Percentiles rank a stretch among this genome's conserved stretches.
phyloP scores from a whole-genome alignment of 2,113 vertebrate species.

The Uria lomvia region DNA sequence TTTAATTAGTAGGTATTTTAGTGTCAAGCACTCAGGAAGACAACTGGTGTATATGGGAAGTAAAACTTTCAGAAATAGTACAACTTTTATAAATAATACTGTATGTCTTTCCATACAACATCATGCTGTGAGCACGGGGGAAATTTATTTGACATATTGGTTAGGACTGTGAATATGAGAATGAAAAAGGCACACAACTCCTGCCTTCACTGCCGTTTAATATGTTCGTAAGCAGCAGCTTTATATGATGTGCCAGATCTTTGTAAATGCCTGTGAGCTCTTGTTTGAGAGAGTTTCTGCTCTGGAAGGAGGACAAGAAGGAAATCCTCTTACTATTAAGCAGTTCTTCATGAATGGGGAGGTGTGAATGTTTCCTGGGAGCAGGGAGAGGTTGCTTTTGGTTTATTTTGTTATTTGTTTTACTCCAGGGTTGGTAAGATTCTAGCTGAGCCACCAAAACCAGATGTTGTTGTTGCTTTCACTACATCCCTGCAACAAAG shows the following conservation, averaged over 20 bases:
- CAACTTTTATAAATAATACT: not conserved
- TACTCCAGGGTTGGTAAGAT: not conserved
- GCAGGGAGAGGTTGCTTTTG: not conserved
- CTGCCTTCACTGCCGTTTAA: not conserved
- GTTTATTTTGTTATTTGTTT: not conserved
- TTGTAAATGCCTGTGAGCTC: not conserved
- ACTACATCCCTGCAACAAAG: not conserved
- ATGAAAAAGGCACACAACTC: not conserved
- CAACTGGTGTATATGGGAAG: not conserved
- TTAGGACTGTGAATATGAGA: not conserved
- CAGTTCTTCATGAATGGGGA: not conserved
- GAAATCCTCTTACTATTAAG: not conserved
- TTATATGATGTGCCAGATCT: not conserved
- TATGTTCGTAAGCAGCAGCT: not conserved
- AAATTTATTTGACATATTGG: not conserved
- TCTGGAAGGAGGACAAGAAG: not conserved
- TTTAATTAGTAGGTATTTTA: not conserved
- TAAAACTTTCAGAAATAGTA: not conserved
- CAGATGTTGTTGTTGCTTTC: not conserved
- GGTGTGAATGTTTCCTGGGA: not conserved
- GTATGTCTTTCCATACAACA: not conserved
- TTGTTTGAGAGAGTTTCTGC: not conserved
- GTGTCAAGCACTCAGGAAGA: not conserved
- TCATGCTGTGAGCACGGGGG: fast-evolving
- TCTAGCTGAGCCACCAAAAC: not conserved